Percentiles rank a stretch among this genome's conserved stretches.
Conservation (phyloP, 1,140 invertebrate genomes). For the Caligus rogercresseyi region DNA sequence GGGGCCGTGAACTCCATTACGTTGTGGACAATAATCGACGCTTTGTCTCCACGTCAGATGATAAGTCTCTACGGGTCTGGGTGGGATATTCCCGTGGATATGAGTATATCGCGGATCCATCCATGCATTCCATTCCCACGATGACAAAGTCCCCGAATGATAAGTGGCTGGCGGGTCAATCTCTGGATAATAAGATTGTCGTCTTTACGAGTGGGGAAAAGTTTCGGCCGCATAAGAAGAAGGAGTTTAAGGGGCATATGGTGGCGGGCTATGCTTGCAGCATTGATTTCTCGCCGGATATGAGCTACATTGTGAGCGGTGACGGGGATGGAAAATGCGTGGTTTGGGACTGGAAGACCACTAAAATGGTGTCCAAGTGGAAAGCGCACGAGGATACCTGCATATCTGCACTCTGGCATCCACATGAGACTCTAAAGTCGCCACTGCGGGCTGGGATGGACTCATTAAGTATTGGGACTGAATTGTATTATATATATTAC, state of each 20-base stretch:
- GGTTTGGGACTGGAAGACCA: constrained; percentile 99
- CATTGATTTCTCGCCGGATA: constrained; percentile 94
- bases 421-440: constrained; percentile 88
- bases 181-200: constrained; percentile 97
- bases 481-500: too few species aligned
- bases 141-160: constrained; percentile 85
- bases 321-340: constrained; percentile 98
- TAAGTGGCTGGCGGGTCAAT: constrained; percentile 97
- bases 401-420: constrained; percentile 88
- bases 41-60: constrained; percentile 96
- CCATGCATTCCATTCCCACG: constrained; percentile 97
- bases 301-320: constrained; percentile 95
- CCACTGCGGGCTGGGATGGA: constrained; percentile 95
- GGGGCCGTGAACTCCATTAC: constrained; percentile 97
- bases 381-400: constrained; percentile 97
- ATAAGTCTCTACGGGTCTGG: constrained; percentile 96
- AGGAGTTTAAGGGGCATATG: constrained; percentile 96
- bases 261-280: constrained; percentile 96
- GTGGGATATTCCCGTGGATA: constrained; percentile 99
- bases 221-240: constrained; percentile 94
- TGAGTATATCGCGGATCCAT: constrained; percentile 98
- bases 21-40: constrained; percentile 91
- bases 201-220: constrained; percentile 93
- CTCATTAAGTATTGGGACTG: constrained; percentile 97
- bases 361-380: constrained; percentile 92